Evolutionary conservation across 1,140 invertebrate species (phyloP).

Genomic region (Drosophila pachea): DNA sequence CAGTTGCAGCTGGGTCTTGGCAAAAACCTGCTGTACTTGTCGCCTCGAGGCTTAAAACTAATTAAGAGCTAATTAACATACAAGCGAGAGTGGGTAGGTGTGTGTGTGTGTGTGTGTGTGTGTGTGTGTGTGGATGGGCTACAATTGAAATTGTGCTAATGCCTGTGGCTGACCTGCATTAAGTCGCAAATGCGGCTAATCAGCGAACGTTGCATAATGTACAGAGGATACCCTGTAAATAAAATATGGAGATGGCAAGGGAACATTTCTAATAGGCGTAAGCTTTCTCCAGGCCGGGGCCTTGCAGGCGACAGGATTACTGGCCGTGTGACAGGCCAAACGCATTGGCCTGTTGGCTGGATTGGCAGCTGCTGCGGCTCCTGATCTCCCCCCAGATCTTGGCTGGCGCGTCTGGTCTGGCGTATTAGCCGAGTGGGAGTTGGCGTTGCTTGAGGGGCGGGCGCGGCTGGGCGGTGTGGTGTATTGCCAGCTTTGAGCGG

Average conservation of each 20-base stretch:
- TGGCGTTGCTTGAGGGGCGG: slow-evolving; percentile 1
- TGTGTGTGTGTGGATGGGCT: slow-evolving; percentile 6
- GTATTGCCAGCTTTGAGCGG: slow-evolving; percentile 48
- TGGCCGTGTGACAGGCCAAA: slow-evolving; percentile 20
- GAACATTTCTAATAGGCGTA: no score
- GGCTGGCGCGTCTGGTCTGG: slow-evolving; percentile 13
- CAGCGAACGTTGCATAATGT: no score
- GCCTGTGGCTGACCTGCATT: slow-evolving; percentile 18
- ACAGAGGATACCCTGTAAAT: neutral
- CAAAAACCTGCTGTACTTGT: slow-evolving; percentile 45
- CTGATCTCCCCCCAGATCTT: slow-evolving; percentile 15
- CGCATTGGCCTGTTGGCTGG: slow-evolving; percentile 32
- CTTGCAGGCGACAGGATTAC: slow-evolving; percentile 31
- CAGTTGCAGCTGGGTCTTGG: slow-evolving; percentile 22
- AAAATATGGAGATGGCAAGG: no score
- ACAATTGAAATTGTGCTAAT: slow-evolving; percentile 46
- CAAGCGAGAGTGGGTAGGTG: slow-evolving; percentile 5
- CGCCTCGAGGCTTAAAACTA: slow-evolving; percentile 40
- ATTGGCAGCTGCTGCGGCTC: slow-evolving; percentile 5
- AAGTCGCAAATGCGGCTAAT: slow-evolving; percentile 12
- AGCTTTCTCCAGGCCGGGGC: neutral
- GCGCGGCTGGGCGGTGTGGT: slow-evolving; percentile 22
- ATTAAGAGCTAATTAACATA: slow-evolving; percentile 60
- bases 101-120: neutral
- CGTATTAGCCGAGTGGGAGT: slow-evolving; percentile 48